Evolutionary conservation across 1,140 invertebrate species (phyloP).

Genomic region (Marisa cornuarietis): DNA sequence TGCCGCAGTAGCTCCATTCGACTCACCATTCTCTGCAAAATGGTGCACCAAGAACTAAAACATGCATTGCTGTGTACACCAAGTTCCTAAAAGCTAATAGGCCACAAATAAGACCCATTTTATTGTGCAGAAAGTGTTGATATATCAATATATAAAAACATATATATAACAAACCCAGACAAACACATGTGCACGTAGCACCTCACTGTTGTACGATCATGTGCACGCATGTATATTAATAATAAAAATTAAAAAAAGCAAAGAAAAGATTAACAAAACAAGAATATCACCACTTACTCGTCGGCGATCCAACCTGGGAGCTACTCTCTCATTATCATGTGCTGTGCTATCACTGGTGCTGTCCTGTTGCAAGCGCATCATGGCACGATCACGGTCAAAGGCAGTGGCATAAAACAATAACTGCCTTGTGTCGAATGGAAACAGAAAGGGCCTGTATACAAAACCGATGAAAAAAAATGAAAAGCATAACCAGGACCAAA

Average conservation of each 20-base stretch:
- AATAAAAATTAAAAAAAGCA: not conserved
- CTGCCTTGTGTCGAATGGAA: conserved; percentile 96
- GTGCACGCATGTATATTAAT: not conserved
- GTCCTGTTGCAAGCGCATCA: conserved; percentile 90
- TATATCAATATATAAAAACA: too few relatives aligned
- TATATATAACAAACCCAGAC: not conserved
- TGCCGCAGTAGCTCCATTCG: conserved; percentile 93
- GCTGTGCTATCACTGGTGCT: conserved; percentile 74
- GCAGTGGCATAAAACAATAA: conserved; percentile 95
- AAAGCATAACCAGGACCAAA: not conserved
- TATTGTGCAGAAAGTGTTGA: too few relatives aligned
- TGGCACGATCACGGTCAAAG: conserved; percentile 88
- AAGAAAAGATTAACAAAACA: not conserved
- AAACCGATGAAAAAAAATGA: not conserved
- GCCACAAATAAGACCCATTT: too few relatives aligned
- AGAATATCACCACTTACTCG: conserved; percentile 52
- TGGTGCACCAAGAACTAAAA: conserved; percentile 1
- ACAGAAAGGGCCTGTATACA: conserved; percentile 82
- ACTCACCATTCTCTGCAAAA: conserved; percentile 85
- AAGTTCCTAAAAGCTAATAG: too few relatives aligned
- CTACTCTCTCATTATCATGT: conserved; percentile 83
- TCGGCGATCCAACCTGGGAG: conserved; percentile 89
- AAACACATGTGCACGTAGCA: not conserved
- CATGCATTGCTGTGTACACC: too few relatives aligned
- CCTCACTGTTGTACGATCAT: not conserved